Conservation (phyloP, 2,797 vertebrate genomes). For the Falco concolor region DNA sequence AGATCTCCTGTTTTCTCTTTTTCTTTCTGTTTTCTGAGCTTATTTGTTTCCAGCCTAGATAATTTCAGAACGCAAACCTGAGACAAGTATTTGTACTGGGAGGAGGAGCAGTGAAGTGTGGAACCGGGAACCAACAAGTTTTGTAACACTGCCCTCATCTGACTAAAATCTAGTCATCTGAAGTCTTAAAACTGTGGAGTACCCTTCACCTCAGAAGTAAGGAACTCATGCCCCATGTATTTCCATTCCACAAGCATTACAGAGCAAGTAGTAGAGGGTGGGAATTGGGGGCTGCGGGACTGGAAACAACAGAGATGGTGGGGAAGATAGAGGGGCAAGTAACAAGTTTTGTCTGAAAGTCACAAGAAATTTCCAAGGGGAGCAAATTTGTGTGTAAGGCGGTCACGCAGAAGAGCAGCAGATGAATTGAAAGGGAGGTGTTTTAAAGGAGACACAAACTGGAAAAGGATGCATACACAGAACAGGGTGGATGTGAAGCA, state of each 20-base stretch:
- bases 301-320: neutral
- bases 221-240: accelerated
- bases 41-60: neutral
- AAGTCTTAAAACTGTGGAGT: neutral
- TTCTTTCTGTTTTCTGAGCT: neutral
- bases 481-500: neutral
- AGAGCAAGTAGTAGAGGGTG: neutral
- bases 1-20: neutral
- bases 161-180: neutral
- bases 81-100: accelerated
- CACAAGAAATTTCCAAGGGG: neutral
- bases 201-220: neutral
- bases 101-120: neutral
- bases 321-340: neutral
- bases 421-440: neutral
- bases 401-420: neutral
- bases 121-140: neutral
- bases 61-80: neutral
- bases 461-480: neutral
- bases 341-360: neutral
- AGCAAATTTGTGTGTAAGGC: neutral
- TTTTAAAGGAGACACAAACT: neutral
- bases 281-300: neutral
- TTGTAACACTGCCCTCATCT: constrained; percentile 27
- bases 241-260: neutral